Evolutionary conservation across 2,888 invertebrate species (phyloP), one percentile per base, ranked within the genome.

Genomic region (Drosophila buzzatii): DNA sequence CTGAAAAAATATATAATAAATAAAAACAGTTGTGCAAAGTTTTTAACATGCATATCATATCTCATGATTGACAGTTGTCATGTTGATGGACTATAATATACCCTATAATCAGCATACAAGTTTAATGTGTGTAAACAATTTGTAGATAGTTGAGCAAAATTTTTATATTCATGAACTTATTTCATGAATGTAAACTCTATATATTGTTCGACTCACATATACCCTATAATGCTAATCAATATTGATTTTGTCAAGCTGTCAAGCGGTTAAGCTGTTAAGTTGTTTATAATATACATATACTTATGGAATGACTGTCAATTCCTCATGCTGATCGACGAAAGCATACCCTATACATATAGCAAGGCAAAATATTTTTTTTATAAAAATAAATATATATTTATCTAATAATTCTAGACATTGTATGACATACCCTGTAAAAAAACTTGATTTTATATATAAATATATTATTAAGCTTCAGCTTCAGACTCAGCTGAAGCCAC

Each of bases 281-380:
- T 16, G 18, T n/a, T 9, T 18, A 4, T 18, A 18, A 9, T 18
- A 42, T 10, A 27, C 6, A 27, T 6, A 27, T 27, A 27, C 27
- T 27, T 27, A 27, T 27, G 27, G 37, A 10, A 42, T 27, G 16
- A 47, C 16, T 27, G 27, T 9, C 9, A n/a, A n/a, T 6, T 3
- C 2, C 2, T 12, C 12, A 33, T 2, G 12, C 33, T 18, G 31
- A 2, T 12, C 31, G 49, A 49, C 49, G 33, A 0, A 18, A 33
- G 51, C 14, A 51, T 60, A 51, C 51, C 60, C 60, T 44, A 27
- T 27, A 27, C 27, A 1, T 27, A 27, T 27, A 27, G 27, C 27
- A 23, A 23, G 4, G 23, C 23, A 23, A 23, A 23, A 23, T 4
- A 23, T 4, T 23, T 23, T 23, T 23, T 1, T 2, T 23, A 23